A percentile compares a stretch with the other conserved stretches of the same genome.
Evolutionary conservation across 2,888 invertebrate species (phyloP).

Genomic region (Philhelius pedissequus): DNA sequence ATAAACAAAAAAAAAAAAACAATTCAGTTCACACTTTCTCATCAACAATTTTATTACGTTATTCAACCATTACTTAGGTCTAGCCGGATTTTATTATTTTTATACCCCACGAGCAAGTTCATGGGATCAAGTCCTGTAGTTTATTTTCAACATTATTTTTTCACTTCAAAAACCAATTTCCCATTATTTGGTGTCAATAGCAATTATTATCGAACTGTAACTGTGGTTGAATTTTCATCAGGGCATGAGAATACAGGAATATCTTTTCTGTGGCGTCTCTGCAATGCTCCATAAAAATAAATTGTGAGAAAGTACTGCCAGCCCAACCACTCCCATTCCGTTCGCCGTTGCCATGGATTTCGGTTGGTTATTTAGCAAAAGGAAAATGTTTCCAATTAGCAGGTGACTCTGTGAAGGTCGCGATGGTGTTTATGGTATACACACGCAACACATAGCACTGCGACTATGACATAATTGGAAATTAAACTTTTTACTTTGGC

Average conservation of each 20-base stretch:
- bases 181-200: not conserved
- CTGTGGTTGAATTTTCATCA: not conserved
- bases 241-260: not conserved
- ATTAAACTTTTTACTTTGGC: not conserved
- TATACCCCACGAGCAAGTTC: too few relatives aligned
- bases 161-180: not conserved
- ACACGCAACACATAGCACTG: not conserved
- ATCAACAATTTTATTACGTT: too few relatives aligned
- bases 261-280: not conserved
- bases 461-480: conserved; percentile 4
- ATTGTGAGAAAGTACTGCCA: not conserved
- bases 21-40: too few relatives aligned
- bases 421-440: not conserved
- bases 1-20: too few relatives aligned
- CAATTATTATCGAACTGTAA: not conserved
- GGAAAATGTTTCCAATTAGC: conserved; percentile 5
- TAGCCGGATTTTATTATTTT: too few relatives aligned
- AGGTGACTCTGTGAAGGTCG: not conserved
- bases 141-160: not conserved
- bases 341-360: not conserved
- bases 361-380: not conserved
- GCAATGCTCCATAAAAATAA: conserved; percentile 1
- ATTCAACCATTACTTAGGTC: too few relatives aligned
- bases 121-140: too few relatives aligned
- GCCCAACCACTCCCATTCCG: not conserved